Evolutionary conservation across 2,113 vertebrate species (phyloP), one percentile per base, ranked within the genome.

Genomic region (Hippocampus zosterae): DNA sequence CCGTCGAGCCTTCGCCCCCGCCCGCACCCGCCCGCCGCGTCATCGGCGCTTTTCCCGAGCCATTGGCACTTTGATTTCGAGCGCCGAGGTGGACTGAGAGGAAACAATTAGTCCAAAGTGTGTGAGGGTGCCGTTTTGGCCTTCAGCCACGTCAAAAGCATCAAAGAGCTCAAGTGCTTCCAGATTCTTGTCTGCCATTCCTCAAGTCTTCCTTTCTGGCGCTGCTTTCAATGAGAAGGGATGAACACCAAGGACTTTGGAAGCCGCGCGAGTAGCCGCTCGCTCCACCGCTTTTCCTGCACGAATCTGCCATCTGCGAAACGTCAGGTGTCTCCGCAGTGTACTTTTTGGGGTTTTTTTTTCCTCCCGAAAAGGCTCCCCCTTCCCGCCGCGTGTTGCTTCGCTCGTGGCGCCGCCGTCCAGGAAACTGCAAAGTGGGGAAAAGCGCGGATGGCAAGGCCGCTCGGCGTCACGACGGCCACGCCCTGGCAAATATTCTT

Each of bases 11-110:
- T 78, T 92, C 86, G 89, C 90, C 93, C 91, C 78, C 16, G 27
- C 91, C 78, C 16, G 27, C 19, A 59, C 44, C 76, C 67, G 81
- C 92, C 93, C 92, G 91, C 93, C 93, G 94, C 90, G 87, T 95
- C 95, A 95, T 95, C 93, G 95, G 92, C 92, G 92, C 90, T 95
- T 94, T 94, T 94, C 94, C 92, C 93, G 92, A 91, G 89, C 94
- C 93, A 92, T 93, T 93, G 91, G 89, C 92, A 92, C 87, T 95
- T 96, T 95, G 94, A 94, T 94, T 94, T 93, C 93, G 92, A 93
- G 90, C 89, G 91, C 88, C 95, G 93, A 93, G 91, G 55, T 71
- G 75, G 70, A 63, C 93, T 92, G 91, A 93, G 94, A 93, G 93
- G 93, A 93, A 95, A 91, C 91, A 89, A 94, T 96, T 94, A 94